Evolutionary conservation across 2,797 vertebrate genomes (phyloP), one percentile per base, ranked within the genome.

Genomic region (Thunnus albacares): DNA sequence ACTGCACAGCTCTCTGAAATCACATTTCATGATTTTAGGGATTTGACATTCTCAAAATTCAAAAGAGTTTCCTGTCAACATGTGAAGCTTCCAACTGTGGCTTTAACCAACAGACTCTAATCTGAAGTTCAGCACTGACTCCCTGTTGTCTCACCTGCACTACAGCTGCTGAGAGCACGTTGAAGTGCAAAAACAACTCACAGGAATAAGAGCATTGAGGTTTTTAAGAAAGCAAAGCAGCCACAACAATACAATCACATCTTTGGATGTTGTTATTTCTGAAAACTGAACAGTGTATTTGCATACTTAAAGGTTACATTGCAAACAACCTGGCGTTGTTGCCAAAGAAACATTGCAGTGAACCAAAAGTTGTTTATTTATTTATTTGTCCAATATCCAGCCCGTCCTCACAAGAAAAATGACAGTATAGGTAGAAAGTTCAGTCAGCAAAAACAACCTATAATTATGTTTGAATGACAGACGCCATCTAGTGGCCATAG

Each of bases 51-150:
- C 73, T 75, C 17, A 9, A 56, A 77, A 79, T 80, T 86, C 55
- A 59, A 75, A 70, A 74, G 68, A 59, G 43, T 75, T 86, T 85
- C 68, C 59, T 80, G 60, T 83, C 72, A 82, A 56, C 49, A 30
- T 82, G 26, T 79, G 51, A 87, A 78, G 75, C 60, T 82, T 85
- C 83, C 66, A 53, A 33, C 72, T 76, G 75, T 4, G 8, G 53
- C 53, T 68, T 51, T 58, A 68, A 80, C 73, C 78, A 86, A 70
- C 67, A 73, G 75, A 33, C 64, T 87, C 52, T 78, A 75, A 85
- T 85, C 77, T 83, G 75, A 86, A 84, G 80, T 83, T 81, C 59
- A 74, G 71, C 11, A 28, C 79, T 57, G 68, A 68, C 77, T 88
- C 78, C 75, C 69, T 69, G 71, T 77, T 83, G 86, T 88, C 84